Conservation (phyloP, 1,140 invertebrate genomes). For the Luehdorfia chinensis region DNA sequence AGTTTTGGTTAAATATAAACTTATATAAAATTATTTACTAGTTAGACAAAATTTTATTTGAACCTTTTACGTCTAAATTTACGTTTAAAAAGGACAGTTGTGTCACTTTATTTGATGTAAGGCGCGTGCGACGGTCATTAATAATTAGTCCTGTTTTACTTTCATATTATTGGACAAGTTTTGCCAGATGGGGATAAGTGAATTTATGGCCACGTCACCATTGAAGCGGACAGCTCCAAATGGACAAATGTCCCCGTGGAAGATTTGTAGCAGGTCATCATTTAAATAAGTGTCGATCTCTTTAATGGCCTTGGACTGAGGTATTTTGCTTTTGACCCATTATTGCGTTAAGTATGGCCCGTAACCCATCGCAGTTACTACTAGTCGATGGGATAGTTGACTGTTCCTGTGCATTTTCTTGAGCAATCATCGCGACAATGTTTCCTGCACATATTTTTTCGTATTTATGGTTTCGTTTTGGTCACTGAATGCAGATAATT, state of each 20-base stretch:
- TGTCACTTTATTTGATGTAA: constrained; percentile 26
- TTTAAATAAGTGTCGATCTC: constrained; percentile 24
- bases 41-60: background rate
- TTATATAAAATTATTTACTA: too few species aligned
- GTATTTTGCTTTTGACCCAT: background rate
- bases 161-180: constrained; percentile 37
- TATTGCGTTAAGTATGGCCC: constrained; percentile 18
- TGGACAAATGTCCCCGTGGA: constrained; percentile 9
- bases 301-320: constrained; percentile 21
- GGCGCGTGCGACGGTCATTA: too few species aligned
- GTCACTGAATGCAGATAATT: constrained; percentile 26
- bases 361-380: too few species aligned
- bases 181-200: constrained; percentile 32
- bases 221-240: constrained; percentile 20
- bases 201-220: constrained; percentile 30
- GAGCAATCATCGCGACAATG: constrained; percentile 19
- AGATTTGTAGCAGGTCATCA: constrained; percentile 20
- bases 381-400: constrained; percentile 10
- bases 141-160: constrained; percentile 31
- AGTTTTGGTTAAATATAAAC: too few species aligned
- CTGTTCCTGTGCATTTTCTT: constrained; percentile 20
- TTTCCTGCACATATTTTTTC: too few species aligned
- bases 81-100: constrained; percentile 28
- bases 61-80: background rate
- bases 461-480: too few species aligned